A percentile compares a stretch with the other conserved stretches of the same genome.
Evolutionary conservation across 2,888 invertebrate species (phyloP).

Genomic region (Drosophila austrosaltans): DNA sequence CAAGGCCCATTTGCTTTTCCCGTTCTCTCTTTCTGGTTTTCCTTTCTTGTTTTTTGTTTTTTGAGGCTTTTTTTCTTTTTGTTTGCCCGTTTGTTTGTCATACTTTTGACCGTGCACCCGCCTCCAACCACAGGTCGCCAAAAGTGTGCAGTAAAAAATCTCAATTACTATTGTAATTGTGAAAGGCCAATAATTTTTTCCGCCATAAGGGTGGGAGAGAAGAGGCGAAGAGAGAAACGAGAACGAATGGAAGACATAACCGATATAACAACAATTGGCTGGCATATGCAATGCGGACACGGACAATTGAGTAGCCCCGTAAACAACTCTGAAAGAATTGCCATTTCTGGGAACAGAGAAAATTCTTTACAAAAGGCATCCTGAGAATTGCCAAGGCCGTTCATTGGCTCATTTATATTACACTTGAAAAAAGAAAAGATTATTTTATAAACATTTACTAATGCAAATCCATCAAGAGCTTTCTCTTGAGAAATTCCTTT

Average conservation of each 20-base stretch:
- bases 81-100: conserved; percentile 8
- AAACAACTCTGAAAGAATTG: conserved; percentile 1
- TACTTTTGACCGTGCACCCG: background rate
- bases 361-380: background rate
- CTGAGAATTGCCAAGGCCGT: conserved; percentile 1
- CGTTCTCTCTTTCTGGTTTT: background rate
- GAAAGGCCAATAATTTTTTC: conserved; percentile 43
- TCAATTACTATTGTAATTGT: conserved; percentile 63
- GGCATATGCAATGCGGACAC: conserved; percentile 5
- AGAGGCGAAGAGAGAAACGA: background rate
- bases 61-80: background rate
- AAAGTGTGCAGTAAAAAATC: conserved; percentile 40
- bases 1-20: conserved; percentile 17
- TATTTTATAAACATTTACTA: too few relatives aligned
- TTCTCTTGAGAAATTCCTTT: too few relatives aligned
- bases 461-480: too few relatives aligned
- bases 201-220: conserved; percentile 5
- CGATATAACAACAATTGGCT: conserved; percentile 7
- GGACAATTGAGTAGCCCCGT: conserved; percentile 5
- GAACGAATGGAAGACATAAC: conserved; percentile 11
- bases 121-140: background rate
- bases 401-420: background rate
- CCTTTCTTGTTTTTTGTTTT: background rate
- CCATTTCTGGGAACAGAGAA: background rate
- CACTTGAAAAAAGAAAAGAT: background rate